Percentiles rank a stretch among this genome's conserved stretches.
These are phyloP conservation scores for Poeciliopsis infans DNA, from an alignment of 2,797 vertebrate species.

Conservation along the genomic window DNA sequence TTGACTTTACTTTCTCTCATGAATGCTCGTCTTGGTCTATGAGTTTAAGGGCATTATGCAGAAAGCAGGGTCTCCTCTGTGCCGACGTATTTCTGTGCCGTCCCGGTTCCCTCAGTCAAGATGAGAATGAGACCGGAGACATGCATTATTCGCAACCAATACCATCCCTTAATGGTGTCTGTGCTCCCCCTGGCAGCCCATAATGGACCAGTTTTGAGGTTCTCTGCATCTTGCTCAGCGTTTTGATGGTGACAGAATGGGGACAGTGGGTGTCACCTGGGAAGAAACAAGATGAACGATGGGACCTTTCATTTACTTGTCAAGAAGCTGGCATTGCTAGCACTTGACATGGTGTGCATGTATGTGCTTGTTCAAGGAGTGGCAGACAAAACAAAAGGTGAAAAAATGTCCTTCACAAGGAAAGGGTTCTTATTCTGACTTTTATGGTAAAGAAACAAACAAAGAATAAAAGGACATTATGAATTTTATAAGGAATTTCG, in stretches of 20 bases:
- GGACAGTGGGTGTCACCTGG: constrained; percentile 81
- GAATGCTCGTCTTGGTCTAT: constrained; percentile 61
- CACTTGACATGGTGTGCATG: constrained; percentile 72
- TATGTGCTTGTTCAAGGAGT: constrained; percentile 57
- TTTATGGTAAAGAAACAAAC: constrained; percentile 12
- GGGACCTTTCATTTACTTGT: constrained; percentile 82
- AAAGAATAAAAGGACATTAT: constrained; percentile 22
- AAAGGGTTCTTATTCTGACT: constrained; percentile 35
- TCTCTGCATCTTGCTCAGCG: constrained; percentile 74
- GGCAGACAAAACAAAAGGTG: constrained; percentile 59
- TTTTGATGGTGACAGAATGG: constrained; percentile 85
- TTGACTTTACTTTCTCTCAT: constrained; percentile 27
- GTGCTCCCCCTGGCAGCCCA: constrained; percentile 75
- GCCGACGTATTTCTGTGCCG: constrained; percentile 56
- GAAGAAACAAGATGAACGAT: constrained; percentile 77
- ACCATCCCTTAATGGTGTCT: constrained; percentile 81
- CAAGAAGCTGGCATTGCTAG: constrained; percentile 68
- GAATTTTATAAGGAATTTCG: constrained; percentile 12
- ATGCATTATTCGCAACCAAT: constrained; percentile 86
- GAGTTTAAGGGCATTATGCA: constrained; percentile 48
- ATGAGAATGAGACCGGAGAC: constrained; percentile 73
- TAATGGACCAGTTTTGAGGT: constrained; percentile 83
- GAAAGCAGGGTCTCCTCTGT: constrained; percentile 53
- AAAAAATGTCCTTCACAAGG: constrained; percentile 57
- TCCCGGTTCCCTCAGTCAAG: constrained; percentile 68